These are phyloP conservation scores for Acanthurus lineatus DNA, from an alignment of 2,797 vertebrate species.

Conservation along the genomic window DNA sequence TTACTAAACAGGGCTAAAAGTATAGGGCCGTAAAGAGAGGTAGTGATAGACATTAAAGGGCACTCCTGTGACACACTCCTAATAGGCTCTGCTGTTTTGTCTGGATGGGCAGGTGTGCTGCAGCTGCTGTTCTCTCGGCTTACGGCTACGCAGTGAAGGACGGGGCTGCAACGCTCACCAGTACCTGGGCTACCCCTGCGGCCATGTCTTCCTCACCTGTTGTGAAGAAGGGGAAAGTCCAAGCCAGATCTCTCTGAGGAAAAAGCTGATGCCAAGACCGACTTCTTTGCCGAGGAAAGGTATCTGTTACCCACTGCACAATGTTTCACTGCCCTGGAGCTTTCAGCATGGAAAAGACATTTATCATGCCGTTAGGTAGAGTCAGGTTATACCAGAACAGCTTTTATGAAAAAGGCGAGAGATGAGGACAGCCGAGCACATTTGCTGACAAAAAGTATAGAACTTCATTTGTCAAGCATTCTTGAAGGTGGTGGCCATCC, in stretches of 20 bases:
- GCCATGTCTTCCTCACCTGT: conserved; percentile 92
- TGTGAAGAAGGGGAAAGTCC: conserved; percentile 88
- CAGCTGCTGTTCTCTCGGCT: conserved; percentile 92
- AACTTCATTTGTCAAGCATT: background rate
- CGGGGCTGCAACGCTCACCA: conserved; percentile 86
- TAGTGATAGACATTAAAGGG: conserved; percentile 29
- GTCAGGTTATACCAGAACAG: background rate
- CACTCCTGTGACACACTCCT: conserved; percentile 3
- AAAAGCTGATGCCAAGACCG: conserved; percentile 82
- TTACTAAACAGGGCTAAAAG: conserved; percentile 32
- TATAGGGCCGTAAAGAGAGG: conserved; percentile 37
- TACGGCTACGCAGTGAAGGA: conserved; percentile 84
- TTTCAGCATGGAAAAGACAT: conserved; percentile 7
- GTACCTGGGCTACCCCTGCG: conserved; percentile 92
- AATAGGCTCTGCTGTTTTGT: conserved; percentile 52
- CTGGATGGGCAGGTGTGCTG: conserved; percentile 90
- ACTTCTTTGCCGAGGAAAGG: conserved; percentile 85
- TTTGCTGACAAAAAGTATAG: background rate
- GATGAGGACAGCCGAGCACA: background rate
- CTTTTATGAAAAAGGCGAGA: background rate
- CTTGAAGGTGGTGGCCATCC: too few relatives aligned
- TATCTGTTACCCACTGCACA: conserved; percentile 55
- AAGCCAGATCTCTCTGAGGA: conserved; percentile 81
- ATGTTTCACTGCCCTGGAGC: conserved; percentile 1
- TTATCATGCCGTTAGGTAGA: background rate